Evolutionary conservation across 2,888 invertebrate species (phyloP), one percentile per base, ranked within the genome.

Genomic region (Caradrina kadenii): DNA sequence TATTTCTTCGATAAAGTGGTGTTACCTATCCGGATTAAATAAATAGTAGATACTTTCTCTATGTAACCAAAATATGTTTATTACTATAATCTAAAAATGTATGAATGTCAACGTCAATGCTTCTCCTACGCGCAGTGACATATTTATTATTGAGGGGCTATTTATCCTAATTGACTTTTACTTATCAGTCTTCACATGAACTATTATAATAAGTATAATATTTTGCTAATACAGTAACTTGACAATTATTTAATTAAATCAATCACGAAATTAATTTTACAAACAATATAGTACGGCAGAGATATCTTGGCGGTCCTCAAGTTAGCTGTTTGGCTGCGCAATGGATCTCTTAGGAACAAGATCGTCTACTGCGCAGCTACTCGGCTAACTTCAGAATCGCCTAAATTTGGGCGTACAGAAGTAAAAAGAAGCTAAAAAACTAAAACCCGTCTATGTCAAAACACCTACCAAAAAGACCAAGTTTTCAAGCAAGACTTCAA

Each of bases 81-180:
- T 58, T 26, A 42, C 26, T 56, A 61, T 49, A 62, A 52, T 55
- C 73, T 50, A 68, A 81, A 10, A 62, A 45, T 48, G 45, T 45
- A 45, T 45, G 45, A 17, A 45, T 45, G 69, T 45, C 67, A 69
- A 73, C 63, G 52, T 64, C 53, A 42, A 54, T 21, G 53, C 52
- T 35, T 52, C 21, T 67, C 42, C 26, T 42, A 63, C 19, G 48
- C 59, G 63, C n/a, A n/a, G n/a, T n/a, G n/a, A n/a, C n/a, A 45
- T 17, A 69, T 55, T 52, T 79, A 68, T 64, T 63, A 63, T 66
- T 66, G 71, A 65, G 66, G 62, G 59, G 69, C 66, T 83, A 74
- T 84, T 74, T 82, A 85, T 71, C 78, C 85, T 84, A 84, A 84
- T 84, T 84, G 84, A 84, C 84, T 84, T 84, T 84, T 84, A 83